phyloP scores from a whole-genome alignment of 2,113 vertebrate species.

The Stegastes partitus region DNA sequence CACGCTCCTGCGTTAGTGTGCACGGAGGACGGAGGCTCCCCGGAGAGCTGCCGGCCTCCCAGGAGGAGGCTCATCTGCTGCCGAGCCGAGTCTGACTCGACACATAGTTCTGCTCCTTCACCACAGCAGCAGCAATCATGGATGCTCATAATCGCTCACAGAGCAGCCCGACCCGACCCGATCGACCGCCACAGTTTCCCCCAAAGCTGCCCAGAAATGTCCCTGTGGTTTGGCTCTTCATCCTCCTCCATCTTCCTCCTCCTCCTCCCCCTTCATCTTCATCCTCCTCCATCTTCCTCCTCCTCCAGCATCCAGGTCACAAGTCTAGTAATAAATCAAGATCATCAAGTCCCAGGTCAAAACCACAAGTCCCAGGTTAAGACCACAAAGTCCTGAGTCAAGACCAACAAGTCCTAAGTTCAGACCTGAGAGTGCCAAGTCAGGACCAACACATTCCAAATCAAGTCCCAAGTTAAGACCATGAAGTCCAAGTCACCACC shows the following conservation, averaged over 20 bases:
- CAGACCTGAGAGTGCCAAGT: background rate
- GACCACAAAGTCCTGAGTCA: background rate
- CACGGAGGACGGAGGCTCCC: background rate
- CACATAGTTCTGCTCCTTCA: constrained; percentile 56
- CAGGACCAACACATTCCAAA: background rate
- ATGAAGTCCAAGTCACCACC: too few relatives aligned
- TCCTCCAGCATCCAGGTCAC: background rate
- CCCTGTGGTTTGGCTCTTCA: constrained; percentile 59
- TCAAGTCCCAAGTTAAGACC: background rate
- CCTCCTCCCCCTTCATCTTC: background rate
- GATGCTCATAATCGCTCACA: constrained; percentile 67
- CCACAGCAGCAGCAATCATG: constrained; percentile 27
- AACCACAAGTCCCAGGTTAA: background rate
- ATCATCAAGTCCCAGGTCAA: too few relatives aligned
- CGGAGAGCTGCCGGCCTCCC: constrained; percentile 32
- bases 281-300: background rate
- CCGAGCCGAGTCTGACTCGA: constrained; percentile 50
- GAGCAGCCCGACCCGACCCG: constrained; percentile 64
- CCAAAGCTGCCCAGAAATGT: constrained; percentile 72
- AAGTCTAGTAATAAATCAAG: too few relatives aligned
- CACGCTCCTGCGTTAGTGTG: background rate
- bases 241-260: constrained; percentile 16
- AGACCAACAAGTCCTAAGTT: background rate
- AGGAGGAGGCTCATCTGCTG: constrained; percentile 24
- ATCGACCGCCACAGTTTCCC: constrained; percentile 49